phyloP scores from a whole-genome alignment of 2,113 vertebrate species.

The Rhinolophus ferrumequinum region DNA sequence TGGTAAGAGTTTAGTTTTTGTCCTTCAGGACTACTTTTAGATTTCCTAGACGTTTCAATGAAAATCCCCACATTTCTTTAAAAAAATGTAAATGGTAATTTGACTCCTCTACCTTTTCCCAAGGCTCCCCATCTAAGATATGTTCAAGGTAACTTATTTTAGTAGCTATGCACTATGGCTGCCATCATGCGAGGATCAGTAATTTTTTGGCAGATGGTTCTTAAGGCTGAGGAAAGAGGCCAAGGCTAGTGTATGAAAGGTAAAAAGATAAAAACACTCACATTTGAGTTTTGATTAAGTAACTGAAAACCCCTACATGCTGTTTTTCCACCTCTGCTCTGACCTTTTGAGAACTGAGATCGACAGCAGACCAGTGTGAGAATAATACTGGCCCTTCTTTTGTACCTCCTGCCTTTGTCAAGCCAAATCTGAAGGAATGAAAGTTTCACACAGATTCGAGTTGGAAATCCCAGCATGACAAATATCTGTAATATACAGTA shows the following conservation, averaged over 20 bases:
- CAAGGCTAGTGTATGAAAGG: conserved; percentile 80
- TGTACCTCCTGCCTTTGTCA: conserved; percentile 72
- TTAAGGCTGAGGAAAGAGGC: conserved; percentile 83
- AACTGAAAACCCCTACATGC: conserved; percentile 76
- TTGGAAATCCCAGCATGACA: conserved; percentile 80
- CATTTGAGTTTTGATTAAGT: conserved; percentile 80
- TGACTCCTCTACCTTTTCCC: conserved; percentile 22
- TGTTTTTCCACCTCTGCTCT: conserved; percentile 74
- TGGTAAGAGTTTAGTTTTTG: conserved; percentile 55
- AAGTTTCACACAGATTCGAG: conserved; percentile 64
- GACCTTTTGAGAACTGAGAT: conserved; percentile 75
- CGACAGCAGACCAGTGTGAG: conserved; percentile 62
- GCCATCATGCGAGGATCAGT: conserved; percentile 73
- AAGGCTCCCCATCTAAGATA: conserved; percentile 39
- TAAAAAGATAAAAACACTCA: conserved; percentile 81
- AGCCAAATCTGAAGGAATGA: conserved; percentile 75
- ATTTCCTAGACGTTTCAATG: conserved; percentile 59
- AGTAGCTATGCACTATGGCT: conserved; percentile 67
- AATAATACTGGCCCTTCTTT: conserved; percentile 62
- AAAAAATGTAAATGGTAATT: conserved; percentile 62
- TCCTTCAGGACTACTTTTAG: conserved; percentile 69
- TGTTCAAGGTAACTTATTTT: conserved; percentile 59
- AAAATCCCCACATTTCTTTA: conserved; percentile 24
- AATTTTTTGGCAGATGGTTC: conserved; percentile 77
- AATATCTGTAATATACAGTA: conserved; percentile 80